Evolutionary conservation across 2,797 vertebrate genomes (phyloP).

Genomic region (Mormyrus proboscirostris): DNA sequence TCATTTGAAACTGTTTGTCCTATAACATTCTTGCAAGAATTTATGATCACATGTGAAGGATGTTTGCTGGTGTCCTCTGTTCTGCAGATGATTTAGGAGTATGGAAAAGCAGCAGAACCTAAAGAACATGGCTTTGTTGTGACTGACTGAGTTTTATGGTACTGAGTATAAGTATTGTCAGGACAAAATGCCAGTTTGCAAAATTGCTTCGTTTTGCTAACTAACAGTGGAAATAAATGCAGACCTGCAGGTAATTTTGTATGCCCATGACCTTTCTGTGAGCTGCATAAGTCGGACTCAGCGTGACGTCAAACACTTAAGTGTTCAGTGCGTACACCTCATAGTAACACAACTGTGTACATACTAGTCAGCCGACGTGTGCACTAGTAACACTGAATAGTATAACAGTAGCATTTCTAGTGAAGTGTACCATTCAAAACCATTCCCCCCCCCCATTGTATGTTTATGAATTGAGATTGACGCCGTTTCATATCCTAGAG

Average conservation of each 20-base stretch:
- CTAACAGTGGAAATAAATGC: neutral
- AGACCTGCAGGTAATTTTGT: neutral
- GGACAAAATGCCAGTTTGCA: neutral
- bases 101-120: neutral
- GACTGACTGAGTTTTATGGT: neutral
- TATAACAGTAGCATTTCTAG: neutral
- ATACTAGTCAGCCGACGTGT: neutral
- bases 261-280: neutral
- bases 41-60: neutral
- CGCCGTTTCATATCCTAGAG: neutral
- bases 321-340: neutral
- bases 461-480: neutral
- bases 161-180: neutral
- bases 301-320: neutral
- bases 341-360: neutral
- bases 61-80: slow-evolving; percentile 13
- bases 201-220: neutral
- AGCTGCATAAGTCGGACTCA: neutral
- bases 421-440: neutral
- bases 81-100: neutral
- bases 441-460: neutral
- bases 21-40: slow-evolving; percentile 11
- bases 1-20: neutral
- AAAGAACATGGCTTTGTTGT: neutral
- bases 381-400: neutral